Base-by-base conservation (phyloP, 2,888 invertebrate species). In the Drosophila lutescens region DNA sequence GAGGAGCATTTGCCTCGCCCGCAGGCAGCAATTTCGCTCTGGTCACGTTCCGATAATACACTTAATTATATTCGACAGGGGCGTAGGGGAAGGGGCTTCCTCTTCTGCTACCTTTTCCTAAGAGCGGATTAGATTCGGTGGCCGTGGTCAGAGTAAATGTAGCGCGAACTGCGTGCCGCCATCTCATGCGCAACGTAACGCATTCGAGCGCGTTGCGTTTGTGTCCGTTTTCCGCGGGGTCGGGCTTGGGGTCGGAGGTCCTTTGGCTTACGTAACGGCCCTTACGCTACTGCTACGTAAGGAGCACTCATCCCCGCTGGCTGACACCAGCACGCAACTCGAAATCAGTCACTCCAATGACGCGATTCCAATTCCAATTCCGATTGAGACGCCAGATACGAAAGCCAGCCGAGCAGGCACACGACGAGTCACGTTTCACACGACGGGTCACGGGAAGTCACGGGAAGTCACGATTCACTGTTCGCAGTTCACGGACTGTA, bases 81-180 rank as follows among this genome's bases (percentile, higher is more conserved):
- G 23, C 26, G 41, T 34, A 20, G n/a, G n/a, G 15, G 20, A 32
- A 17, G 30, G 30, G 17, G 20, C 13, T 9, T 15, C 26, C 4
- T 17, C 8, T 20, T 13, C 15, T 5, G 13, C 67, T 84, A 86
- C 87, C 88, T 88, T 86, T 77, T 70, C 66, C 70, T 65, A 34
- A 15, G 26, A 40, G 41, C 70, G 62, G 76, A 60, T 88, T 83
- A 83, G 53, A 88, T 69, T 74, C 78, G 86, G 76, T 83, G 80
- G 80, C 76, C 55, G 62, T 43, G 74, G 76, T 86, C 76, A 66
- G 71, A 84, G 76, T 86, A 86, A 84, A 84, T 84, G 83, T 88
- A 84, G 80, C 83, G 83, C 86, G 88, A 88, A 86, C 78, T 88
- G 87, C 88, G 84, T 84, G 84, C 84, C 81, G 87, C 87, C 87